Base-by-base conservation (phyloP, 1,140 invertebrate genomes). In the Drosophila kepulauana region DNA sequence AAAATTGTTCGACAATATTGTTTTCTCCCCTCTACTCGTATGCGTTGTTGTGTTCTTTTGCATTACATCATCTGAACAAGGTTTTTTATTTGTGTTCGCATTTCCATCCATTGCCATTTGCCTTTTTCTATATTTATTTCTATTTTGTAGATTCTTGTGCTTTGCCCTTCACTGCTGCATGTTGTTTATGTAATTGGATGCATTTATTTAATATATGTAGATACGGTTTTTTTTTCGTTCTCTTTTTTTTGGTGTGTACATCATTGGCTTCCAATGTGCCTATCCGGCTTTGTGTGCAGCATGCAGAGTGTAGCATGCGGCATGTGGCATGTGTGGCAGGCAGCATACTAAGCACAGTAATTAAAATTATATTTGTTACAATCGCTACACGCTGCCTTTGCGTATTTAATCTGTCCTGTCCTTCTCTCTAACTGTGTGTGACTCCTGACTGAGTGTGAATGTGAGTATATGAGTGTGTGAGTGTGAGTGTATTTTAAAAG, bases 331-430 rank as follows among this genome's bases (percentile, higher is more conserved):
- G 49, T 54, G 49, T 33, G 5, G 48, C 57, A 56, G 10, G 20
- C 52, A 63, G 54, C 75, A 68, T 81, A 67, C 73, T 75, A 75
- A 73, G 79, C 66, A 63, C 64, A 84, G 85, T 81, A 89, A 88
- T 88, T 88, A 88, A 88, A 88, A 88, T 88, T 78, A 89, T 89
- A 89, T 75, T 69, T 61, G 82, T 78, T 75, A 82, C 77, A 72
- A 51, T 75, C 71, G 66, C 82, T 79, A 66, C 65, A 7, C 41
- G 38, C 20, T 16, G 20, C 16, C 48, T 28, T 30, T 63, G 51
- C 28, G 28, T 33, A 52, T 52, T 52, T 52, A 30, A 52, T 52
- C n/a, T 52, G 28, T 45, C 54, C n/a, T 52, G 51, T 45, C 54
- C 63, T 43, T 28, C 54, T 20, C 15, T 3, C 35, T 33, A 35